Conservation (phyloP, 2,888 invertebrate genomes). For the Serrognathus titanus region DNA sequence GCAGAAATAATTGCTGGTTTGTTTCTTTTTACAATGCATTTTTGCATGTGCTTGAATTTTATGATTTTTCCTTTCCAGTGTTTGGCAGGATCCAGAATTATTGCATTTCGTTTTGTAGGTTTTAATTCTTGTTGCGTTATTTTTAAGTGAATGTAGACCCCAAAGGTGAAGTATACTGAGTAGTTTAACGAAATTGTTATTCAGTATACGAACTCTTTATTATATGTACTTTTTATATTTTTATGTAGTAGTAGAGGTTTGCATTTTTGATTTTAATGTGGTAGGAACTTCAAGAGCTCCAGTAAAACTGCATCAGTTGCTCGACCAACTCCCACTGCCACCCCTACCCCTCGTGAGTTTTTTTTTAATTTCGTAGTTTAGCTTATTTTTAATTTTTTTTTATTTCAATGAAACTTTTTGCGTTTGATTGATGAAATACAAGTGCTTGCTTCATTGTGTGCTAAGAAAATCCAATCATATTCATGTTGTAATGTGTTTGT, state of each 20-base stretch:
- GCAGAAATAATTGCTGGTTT: conserved; percentile 46
- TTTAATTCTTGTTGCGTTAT: not conserved
- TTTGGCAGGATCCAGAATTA: not conserved
- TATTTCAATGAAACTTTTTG: too few species aligned
- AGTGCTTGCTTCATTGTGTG: too few species aligned
- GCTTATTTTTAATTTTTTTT: conserved; percentile 17
- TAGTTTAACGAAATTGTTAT: not conserved
- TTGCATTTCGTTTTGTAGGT: not conserved
- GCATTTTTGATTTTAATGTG: conserved; percentile 36
- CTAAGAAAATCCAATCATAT: too few species aligned
- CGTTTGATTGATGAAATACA: not conserved
- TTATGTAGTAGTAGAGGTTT: conserved; percentile 4
- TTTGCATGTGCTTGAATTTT: conserved; percentile 11
- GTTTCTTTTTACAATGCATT: conserved; percentile 25
- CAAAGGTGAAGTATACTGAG: too few species aligned
- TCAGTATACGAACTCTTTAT: conserved; percentile 3
- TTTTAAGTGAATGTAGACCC: not conserved
- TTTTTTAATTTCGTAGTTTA: conserved; percentile 36
- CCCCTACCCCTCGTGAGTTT: conserved; percentile 50
- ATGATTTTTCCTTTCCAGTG: not conserved
- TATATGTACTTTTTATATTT: not conserved
- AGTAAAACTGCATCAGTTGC: conserved; percentile 48
- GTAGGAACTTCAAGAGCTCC: conserved; percentile 63
- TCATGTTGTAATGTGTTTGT: too few species aligned
- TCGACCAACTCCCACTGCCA: conserved; percentile 49